Base-by-base conservation (phyloP, 2,113 vertebrate genomes). In the Limanda limanda region DNA sequence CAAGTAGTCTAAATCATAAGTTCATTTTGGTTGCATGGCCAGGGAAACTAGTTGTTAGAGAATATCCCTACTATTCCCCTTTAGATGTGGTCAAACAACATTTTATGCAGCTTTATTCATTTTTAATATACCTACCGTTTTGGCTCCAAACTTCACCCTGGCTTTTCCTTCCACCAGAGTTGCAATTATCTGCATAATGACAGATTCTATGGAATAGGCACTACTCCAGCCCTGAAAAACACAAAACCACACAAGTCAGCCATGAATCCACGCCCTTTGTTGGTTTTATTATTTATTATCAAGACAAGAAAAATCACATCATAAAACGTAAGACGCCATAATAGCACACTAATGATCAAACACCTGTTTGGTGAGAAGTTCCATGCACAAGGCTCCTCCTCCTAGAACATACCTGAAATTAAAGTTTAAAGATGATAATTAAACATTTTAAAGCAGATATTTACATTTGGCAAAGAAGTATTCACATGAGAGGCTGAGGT, bases 141-240 rank as follows among this genome's bases (percentile, higher is more conserved):
- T 99, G 93, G 98, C 98, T 94, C 98, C 98, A 90, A 99, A 98
- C 91, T 99, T 97, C 78, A 99, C 96, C 92, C 97, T 96, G 93
- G 98, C 98, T 95, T 99, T 99, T 92, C 98, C 98, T 96, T 99
- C 99, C 74, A 99, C 97, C 92, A 98, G 94, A 75, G 98, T 99
- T 89, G 98, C 97, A 83, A 98, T 99, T 84, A 98, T 99, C 88
- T 99, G 97, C 98, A 99, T 98, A 93, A 99, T 99, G 90, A 99
- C 97, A 3, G 98, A 99, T 85, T 99, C 98, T 94, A 98, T 98
- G 62, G 98, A 99, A 91, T 99, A 99, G 95, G 98, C 98, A 93
- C 98, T 99, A 93, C 98, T 99, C 97, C 98, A 99, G 91, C 98
- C 98, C 98, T 99, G 82, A 0, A 52, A 56, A 60, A 60, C 37